Conservation (phyloP, 2,797 vertebrate genomes). For the Hydrophis major region DNA sequence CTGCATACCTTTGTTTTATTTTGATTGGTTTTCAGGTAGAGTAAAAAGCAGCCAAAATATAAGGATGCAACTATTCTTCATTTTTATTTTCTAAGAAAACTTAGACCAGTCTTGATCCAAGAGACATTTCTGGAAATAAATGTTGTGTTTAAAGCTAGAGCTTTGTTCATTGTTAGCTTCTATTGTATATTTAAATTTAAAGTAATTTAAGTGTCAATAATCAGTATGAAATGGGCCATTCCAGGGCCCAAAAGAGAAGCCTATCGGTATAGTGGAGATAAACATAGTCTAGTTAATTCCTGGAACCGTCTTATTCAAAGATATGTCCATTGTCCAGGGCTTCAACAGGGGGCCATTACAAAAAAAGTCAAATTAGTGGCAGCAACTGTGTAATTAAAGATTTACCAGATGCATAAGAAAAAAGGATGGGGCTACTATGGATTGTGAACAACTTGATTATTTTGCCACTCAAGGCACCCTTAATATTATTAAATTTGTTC, state of each 20-base stretch:
- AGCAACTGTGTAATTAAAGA: neutral
- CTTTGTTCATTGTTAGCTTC: neutral
- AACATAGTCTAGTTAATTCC: neutral
- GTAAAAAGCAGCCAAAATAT: neutral
- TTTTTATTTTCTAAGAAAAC: neutral
- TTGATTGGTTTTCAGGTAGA: neutral
- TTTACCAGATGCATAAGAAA: neutral
- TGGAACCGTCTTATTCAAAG: neutral
- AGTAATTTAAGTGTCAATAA: neutral
- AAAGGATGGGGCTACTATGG: neutral
- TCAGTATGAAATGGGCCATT: neutral
- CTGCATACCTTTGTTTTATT: neutral
- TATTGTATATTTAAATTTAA: neutral
- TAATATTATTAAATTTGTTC: conserved; percentile 9
- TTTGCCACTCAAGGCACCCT: neutral
- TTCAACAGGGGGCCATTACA: neutral
- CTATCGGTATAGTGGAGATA: neutral
- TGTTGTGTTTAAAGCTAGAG: neutral
- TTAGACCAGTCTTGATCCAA: neutral
- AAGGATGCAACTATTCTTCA: neutral
- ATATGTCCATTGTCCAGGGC: neutral
- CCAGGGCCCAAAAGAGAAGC: neutral
- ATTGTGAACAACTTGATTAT: neutral
- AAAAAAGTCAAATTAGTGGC: neutral
- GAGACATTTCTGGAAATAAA: neutral